Evolutionary conservation across 2,888 invertebrate genomes (phyloP), one percentile per base, ranked within the genome.

Genomic region (Empis stercorea): DNA sequence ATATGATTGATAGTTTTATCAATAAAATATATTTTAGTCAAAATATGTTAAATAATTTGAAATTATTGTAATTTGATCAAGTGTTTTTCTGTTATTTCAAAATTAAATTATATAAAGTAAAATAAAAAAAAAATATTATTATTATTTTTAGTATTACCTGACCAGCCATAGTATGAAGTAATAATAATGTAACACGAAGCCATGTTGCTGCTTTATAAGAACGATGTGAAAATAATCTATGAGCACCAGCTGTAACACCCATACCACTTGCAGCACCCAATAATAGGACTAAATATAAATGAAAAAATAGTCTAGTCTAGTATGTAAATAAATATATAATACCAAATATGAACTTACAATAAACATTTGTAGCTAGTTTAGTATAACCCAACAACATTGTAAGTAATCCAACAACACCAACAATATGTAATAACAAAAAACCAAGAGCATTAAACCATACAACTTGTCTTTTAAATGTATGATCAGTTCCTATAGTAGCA

Each of bases 181-280:
- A 43, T 34, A 82, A 63, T n/a, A 89, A 68, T 15, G 79, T 57
- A 1, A 79, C 66, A 55, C 78, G 72, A 1, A 85, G 65, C 1
- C 78, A 71, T 14, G 76, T 70, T 27, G 68, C 76, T 1, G 85
- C 87, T 66, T 87, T 87, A 68, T 83, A 91, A 1, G 84, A 70
- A 55, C 77, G 77, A 64, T 91, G 91, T 1, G 87, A 74, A 72
- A 80, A 91, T 2, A 84, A 69, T 51, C 91, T 71, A 62, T 91
- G 91, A 0, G 86, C 84, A 13, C 89, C 89, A 44, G 86, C 80
- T 5, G 87, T 87, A 1, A 87, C 76, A 11, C 87, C 86, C 61
- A 75, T 71, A 9, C 73, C 66, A 27, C 69, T 61, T 1, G 61
- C 52, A 13, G 63, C 51, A 6, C 56, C 53, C 7, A 68, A 16